Evolutionary conservation across 1,140 invertebrate genomes (phyloP), one percentile per base, ranked within the genome.

Genomic region (Diorhabda sublineata): DNA sequence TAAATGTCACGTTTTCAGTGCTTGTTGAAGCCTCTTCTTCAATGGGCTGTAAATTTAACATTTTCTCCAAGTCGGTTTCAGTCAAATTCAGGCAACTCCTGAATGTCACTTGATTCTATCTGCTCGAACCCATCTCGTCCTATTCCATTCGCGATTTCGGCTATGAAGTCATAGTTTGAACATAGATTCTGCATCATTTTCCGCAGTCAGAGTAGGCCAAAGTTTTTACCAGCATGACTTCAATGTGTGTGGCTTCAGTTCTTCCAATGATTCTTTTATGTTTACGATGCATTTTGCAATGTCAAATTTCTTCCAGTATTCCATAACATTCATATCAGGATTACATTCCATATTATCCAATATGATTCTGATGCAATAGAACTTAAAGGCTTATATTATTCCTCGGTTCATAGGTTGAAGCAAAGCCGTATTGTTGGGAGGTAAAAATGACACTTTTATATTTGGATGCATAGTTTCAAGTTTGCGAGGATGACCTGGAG

Each of bases 361-460:
- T 66, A 66, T 42, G n/a, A 58, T 58, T 67, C 65, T 61, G 9
- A 58, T 59, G 7, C 60, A 81, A 73, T 77, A 79, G 69, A 73
- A 73, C 77, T 81, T 81, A 73, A 82, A 81, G 68, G 75, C 78
- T 45, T 74, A 63, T 63, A 80, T 79, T 63, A 78, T 74, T 61
- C 78, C 79, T 74, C 81, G 79, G 71, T 79, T 76, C 70, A 81
- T 75, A 64, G 80, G 80, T 76, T 82, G 80, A 57, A 80, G 74
- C 66, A 80, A 71, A 61, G 74, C 67, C 63, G 77, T 81, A 65
- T 76, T 78, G 69, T 81, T 80, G 52, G 74, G 73, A 60, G 77
- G 74, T 62, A 81, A 68, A 64, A 78, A 79, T 59, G 72, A 67
- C 58, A 80, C 71, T 73, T 73, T 56, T 26, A 77, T 72, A 64